Conservation (phyloP, 1,140 invertebrate species). For the Drosophila arawakana region DNA sequence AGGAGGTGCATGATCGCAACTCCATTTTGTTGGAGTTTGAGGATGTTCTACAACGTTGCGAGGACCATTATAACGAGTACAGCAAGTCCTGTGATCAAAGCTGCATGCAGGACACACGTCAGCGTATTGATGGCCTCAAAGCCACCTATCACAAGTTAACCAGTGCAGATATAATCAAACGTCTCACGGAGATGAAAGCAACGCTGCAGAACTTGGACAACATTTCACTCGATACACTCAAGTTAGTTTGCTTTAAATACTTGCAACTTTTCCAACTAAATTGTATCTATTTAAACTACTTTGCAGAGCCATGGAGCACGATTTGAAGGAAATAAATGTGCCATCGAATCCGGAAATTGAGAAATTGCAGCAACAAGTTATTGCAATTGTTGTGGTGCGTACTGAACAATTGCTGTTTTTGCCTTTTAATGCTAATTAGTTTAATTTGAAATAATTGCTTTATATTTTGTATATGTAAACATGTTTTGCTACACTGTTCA, state of each 20-base stretch:
- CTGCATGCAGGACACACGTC: conserved; percentile 88
- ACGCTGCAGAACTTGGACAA: conserved; percentile 83
- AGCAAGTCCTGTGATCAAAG: conserved; percentile 88
- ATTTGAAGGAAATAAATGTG: conserved; percentile 82
- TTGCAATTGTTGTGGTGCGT: conserved; percentile 84
- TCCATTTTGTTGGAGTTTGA: conserved; percentile 77
- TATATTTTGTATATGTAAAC: conserved; percentile 20
- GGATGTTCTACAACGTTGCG: conserved; percentile 74
- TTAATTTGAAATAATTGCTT: conserved; percentile 15
- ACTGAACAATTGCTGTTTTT: conserved; percentile 48
- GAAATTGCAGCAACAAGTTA: conserved; percentile 83
- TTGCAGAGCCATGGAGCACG: conserved; percentile 81
- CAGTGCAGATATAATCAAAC: conserved; percentile 80
- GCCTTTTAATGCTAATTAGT: neutral
- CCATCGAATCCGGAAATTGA: conserved; percentile 83
- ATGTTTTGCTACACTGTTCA: conserved; percentile 20
- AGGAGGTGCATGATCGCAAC: conserved; percentile 74
- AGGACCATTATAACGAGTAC: conserved; percentile 87
- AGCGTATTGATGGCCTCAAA: conserved; percentile 85
- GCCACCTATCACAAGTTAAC: conserved; percentile 77
- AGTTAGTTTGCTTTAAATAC: conserved; percentile 32
- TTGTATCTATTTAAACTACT: neutral
- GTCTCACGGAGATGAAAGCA: conserved; percentile 79
- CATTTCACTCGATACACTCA: conserved; percentile 80
- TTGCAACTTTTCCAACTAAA: neutral